A percentile compares a stretch with the other conserved stretches of the same genome.
Evolutionary conservation across 2,113 vertebrate genomes (phyloP).

Genomic region (Marmota flaviventris): DNA sequence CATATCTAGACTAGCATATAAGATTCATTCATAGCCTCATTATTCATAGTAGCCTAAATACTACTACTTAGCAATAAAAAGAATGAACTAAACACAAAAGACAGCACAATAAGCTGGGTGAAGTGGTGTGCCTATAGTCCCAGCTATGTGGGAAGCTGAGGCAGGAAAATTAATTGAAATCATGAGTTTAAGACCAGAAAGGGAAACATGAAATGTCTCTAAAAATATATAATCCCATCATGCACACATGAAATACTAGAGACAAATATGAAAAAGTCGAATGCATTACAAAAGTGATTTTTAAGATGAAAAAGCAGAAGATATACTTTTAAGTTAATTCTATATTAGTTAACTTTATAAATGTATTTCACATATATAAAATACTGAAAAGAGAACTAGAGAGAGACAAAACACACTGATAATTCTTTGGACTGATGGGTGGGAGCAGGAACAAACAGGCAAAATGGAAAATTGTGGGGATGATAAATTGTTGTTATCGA

Average conservation of each 20-base stretch:
- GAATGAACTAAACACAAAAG: constrained; percentile 12
- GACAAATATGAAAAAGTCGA: background rate
- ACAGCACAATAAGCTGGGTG: background rate
- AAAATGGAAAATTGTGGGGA: background rate
- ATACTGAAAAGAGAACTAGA: background rate
- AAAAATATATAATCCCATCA: background rate
- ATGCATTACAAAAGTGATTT: background rate
- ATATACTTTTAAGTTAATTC: background rate
- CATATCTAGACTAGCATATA: background rate
- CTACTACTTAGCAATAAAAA: constrained; percentile 5
- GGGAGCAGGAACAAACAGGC: background rate
- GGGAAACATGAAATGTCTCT: background rate
- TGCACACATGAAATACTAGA: background rate
- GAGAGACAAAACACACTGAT: background rate
- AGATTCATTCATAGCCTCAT: constrained; percentile 14
- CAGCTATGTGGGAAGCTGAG: background rate
- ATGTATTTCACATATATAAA: background rate
- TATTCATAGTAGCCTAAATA: background rate
- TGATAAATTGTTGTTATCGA: background rate
- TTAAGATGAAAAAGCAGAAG: background rate
- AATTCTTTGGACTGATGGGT: background rate
- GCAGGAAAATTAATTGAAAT: background rate
- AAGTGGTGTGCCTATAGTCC: background rate
- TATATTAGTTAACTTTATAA: background rate
- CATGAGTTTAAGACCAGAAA: background rate